Percentiles rank a stretch among this genome's conserved stretches.
Evolutionary conservation across 2,888 invertebrate genomes (phyloP).

Genomic region (Brachypterus glaber): DNA sequence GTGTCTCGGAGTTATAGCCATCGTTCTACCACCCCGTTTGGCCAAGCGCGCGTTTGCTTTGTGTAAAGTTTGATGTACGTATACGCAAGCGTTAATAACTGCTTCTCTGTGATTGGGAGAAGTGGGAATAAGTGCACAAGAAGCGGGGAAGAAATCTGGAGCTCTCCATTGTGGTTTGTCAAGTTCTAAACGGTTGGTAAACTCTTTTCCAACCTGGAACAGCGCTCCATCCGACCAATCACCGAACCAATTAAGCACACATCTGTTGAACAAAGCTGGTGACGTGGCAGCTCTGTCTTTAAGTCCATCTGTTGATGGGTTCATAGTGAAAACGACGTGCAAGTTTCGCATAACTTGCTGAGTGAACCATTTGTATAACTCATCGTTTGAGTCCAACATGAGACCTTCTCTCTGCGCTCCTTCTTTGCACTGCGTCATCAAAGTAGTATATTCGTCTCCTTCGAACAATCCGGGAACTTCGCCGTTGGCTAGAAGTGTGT

Average conservation of each 20-base stretch:
- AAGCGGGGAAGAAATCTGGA: conserved; percentile 85
- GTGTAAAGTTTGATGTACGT: conserved; percentile 95
- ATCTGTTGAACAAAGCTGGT: conserved; percentile 97
- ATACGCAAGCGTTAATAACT: conserved; percentile 97
- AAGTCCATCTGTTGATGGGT: conserved; percentile 95
- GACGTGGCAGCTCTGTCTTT: conserved; percentile 98
- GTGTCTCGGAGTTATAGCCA: conserved; percentile 96
- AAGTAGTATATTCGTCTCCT: conserved; percentile 95
- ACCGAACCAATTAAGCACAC: conserved; percentile 99
- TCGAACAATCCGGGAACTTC: conserved; percentile 93
- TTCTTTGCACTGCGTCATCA: conserved; percentile 99
- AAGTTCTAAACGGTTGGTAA: conserved; percentile 90
- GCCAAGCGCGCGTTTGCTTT: conserved; percentile 84
- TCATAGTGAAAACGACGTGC: conserved; percentile 99
- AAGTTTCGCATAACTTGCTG: conserved; percentile 98
- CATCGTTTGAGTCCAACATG: conserved; percentile 97
- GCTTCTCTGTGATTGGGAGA: conserved; percentile 83
- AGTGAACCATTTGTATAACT: conserved; percentile 99
- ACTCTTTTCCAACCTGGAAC: conserved; percentile 93
- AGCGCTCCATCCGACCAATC: conserved; percentile 97
- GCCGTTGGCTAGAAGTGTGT: conserved; percentile 95
- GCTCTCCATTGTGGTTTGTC: conserved; percentile 77
- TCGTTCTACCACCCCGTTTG: conserved; percentile 88
- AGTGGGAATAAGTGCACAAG: conserved; percentile 65
- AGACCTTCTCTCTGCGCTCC: conserved; percentile 95